A percentile compares a stretch with the other conserved stretches of the same genome.
Conservation (phyloP, 2,113 vertebrate species). For the Psammodynastes pulverulentus region DNA sequence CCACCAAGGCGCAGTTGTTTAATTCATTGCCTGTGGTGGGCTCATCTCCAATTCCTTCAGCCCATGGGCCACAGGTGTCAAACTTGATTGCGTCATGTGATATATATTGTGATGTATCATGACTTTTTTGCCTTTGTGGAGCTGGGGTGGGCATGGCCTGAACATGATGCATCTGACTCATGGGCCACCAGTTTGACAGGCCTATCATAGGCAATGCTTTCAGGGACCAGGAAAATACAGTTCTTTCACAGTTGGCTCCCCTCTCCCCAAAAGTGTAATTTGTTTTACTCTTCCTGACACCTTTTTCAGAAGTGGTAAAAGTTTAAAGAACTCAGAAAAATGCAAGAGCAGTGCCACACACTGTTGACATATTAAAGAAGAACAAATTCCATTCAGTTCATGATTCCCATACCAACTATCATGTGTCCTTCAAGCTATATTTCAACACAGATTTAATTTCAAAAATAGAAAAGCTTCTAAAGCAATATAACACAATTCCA, state of each 20-base stretch:
- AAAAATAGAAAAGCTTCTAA: background rate
- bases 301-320: background rate
- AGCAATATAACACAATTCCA: background rate
- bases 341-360: background rate
- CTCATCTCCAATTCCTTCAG: background rate
- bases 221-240: background rate
- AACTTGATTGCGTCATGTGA: no score
- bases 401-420: background rate
- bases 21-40: background rate
- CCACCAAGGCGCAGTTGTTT: no score
- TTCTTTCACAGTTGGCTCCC: background rate
- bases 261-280: background rate
- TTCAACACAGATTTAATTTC: background rate
- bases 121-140: no score
- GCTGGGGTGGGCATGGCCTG: no score
- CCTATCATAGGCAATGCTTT: background rate
- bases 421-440: background rate
- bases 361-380: background rate
- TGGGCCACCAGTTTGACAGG: no score
- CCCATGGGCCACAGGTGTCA: no score
- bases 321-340: background rate
- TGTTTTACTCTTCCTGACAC: background rate
- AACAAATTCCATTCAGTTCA: background rate
- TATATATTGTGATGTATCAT: no score
- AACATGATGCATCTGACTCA: rapidly evolving